Evolutionary conservation across 2,888 invertebrate genomes (phyloP).

Genomic region (Odontocolon sp.): DNA sequence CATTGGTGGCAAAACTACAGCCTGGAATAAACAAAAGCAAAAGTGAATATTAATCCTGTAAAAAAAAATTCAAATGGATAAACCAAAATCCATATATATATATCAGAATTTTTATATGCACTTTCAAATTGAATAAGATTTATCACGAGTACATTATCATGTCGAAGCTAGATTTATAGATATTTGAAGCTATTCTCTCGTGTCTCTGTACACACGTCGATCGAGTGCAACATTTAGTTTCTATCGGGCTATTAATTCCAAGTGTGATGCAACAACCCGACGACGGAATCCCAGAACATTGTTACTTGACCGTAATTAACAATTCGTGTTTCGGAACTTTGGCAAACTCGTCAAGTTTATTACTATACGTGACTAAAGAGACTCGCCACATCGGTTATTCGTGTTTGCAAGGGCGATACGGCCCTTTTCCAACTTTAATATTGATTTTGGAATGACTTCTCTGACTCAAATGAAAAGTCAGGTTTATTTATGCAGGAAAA

Average conservation of each 20-base stretch:
- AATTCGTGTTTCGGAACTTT: constrained; percentile 66
- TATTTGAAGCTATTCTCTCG: too few species aligned
- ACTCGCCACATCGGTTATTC: constrained; percentile 13
- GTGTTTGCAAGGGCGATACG: background rate
- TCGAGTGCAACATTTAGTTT: constrained; percentile 38
- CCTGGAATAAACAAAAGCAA: constrained; percentile 84
- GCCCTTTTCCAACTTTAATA: too few species aligned
- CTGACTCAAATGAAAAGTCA: background rate
- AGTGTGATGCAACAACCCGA: constrained; percentile 37
- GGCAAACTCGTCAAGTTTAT: constrained; percentile 54
- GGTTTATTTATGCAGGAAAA: too few species aligned
- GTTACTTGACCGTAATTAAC: constrained; percentile 70
- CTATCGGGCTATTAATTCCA: constrained; percentile 45
- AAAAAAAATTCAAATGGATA: background rate
- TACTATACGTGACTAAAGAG: constrained; percentile 42
- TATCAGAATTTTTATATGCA: too few species aligned
- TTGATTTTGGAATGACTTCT: constrained; percentile 5
- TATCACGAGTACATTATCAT: too few species aligned
- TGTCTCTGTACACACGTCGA: background rate
- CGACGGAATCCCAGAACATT: constrained; percentile 36
- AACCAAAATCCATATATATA: too few species aligned
- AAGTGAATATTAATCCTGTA: background rate
- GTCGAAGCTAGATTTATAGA: too few species aligned
- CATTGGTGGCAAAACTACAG: constrained; percentile 97
- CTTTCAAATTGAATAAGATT: too few species aligned